Percentiles rank a stretch among this genome's conserved stretches.
Conservation (phyloP, 2,113 vertebrate genomes). For the Hippocampus comes region DNA sequence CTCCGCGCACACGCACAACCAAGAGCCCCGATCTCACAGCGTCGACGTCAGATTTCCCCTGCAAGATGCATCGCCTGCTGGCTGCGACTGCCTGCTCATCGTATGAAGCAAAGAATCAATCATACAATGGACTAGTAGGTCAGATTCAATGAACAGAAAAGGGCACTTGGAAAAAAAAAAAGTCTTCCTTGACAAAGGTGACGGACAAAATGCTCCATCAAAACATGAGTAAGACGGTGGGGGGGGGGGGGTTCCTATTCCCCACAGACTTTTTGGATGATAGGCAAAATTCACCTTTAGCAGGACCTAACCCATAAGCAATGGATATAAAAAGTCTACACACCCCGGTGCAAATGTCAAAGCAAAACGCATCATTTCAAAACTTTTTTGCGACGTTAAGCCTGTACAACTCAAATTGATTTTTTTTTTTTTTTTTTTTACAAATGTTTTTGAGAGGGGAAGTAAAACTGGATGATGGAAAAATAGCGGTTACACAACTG, state of each 20-base stretch:
- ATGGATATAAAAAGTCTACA: conserved; percentile 7
- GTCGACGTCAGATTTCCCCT: conserved; percentile 11
- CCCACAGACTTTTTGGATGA: conserved; percentile 51
- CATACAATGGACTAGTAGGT: conserved; percentile 2
- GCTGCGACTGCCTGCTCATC: conserved; percentile 11
- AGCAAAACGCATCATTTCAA: background rate
- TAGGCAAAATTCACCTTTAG: conserved; percentile 30
- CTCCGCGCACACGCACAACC: conserved; percentile 13
- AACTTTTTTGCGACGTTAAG: background rate
- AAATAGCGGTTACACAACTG: background rate
- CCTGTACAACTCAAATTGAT: background rate
- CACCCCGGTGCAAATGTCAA: conserved; percentile 17
- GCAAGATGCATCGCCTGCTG: conserved; percentile 20
- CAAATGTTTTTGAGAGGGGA: background rate
- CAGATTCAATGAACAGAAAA: conserved; percentile 17
- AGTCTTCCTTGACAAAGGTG: conserved; percentile 36
- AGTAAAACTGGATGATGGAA: background rate
- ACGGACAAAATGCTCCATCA: conserved; percentile 29
- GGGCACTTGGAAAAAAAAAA: conserved; percentile 4
- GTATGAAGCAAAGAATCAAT: conserved; percentile 32
- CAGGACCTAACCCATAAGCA: conserved; percentile 50
- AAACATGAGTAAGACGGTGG: conserved; percentile 32
- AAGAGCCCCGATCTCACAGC: conserved; percentile 25
- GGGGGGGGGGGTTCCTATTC: conserved; percentile 14
- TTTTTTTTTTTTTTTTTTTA: background rate